Percentiles rank a stretch among this genome's conserved stretches.
Evolutionary conservation across 2,113 vertebrate genomes (phyloP).

Genomic region (Phaetusa simplex): DNA sequence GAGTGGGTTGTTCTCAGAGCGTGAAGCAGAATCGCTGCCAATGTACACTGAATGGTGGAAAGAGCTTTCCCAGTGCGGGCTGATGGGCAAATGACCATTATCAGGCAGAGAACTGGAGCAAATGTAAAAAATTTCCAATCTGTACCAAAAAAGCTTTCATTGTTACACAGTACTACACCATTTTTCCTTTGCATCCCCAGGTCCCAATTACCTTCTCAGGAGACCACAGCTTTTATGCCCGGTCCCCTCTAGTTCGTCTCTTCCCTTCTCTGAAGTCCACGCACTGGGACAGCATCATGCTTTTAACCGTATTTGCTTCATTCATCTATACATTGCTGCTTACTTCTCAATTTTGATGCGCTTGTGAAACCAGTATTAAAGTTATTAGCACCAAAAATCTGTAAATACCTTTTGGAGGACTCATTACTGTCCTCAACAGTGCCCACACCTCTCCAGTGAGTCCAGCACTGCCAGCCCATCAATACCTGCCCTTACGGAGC

Average conservation of each 20-base stretch:
- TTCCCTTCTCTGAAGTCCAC: background rate
- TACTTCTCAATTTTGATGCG: background rate
- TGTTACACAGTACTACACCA: background rate
- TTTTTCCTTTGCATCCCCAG: background rate
- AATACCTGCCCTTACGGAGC: background rate
- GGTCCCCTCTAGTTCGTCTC: background rate
- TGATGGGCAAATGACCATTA: conserved; percentile 1
- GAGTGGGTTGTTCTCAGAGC: conserved; percentile 25
- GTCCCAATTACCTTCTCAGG: background rate
- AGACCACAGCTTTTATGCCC: background rate
- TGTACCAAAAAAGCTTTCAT: background rate
- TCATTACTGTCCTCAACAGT: background rate
- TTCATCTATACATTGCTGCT: background rate
- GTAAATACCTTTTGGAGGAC: background rate
- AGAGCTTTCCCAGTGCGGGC: background rate
- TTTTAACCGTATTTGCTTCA: background rate
- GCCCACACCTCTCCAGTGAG: background rate
- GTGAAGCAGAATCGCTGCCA: conserved; percentile 45
- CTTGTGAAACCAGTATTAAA: background rate
- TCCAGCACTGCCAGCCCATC: background rate
- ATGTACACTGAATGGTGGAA: conserved; percentile 31
- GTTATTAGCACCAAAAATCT: background rate
- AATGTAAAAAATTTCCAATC: conserved; percentile 1
- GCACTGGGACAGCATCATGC: fast-evolving
- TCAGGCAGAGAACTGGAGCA: conserved; percentile 27